Base-by-base conservation (phyloP, 2,797 vertebrate species). In the Heterohyrax brucei region DNA sequence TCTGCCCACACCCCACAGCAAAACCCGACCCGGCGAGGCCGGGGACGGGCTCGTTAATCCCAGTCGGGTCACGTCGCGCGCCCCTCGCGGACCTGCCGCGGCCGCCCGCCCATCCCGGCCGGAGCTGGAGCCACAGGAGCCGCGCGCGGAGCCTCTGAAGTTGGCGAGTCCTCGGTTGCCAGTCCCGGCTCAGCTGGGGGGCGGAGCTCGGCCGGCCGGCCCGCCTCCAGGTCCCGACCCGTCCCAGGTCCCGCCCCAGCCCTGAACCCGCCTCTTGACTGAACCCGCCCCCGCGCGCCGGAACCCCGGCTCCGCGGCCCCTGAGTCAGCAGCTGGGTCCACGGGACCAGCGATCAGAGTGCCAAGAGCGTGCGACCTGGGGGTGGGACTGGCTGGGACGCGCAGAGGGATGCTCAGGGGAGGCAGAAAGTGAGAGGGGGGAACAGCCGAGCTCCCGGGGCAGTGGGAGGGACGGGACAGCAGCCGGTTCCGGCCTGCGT, bases 151-250 rank as follows among this genome's bases (percentile, higher is more conserved):
- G 26, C 84, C 83, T 97, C 98, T 95, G 94, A 19, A 13, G 68
- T 56, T 75, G 33, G 89, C 78, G 22, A 96, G 91, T 94, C 91
- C 39, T 80, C 80, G 30, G 93, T 86, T 26, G 46, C 30, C 0
- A 12, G 93, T 50, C 82, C 39, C 44, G 59, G 91, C 92, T 87
- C 97, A 96, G 96, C 98, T 98, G 98, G 98, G 97, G 97, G 98
- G 98, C 97, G 97, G 98, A 39, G 95, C 93, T 88, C 85, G 66
- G 16, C 78, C 18, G 83, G 9, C 87, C 95, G 70, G 4, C 70
- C 70, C 85, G 1, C 26, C 62, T 8, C 1, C 19, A 1, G 68
- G 85, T 79, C 26, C 5, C 53, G 77, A 19, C 79, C 87, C 56
- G 68, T 64, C 26, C 76, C 30, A 39, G 61, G 87, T 87, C 94